Evolutionary conservation across 1,140 invertebrate species (phyloP).

Genomic region (Drosophila leontia): DNA sequence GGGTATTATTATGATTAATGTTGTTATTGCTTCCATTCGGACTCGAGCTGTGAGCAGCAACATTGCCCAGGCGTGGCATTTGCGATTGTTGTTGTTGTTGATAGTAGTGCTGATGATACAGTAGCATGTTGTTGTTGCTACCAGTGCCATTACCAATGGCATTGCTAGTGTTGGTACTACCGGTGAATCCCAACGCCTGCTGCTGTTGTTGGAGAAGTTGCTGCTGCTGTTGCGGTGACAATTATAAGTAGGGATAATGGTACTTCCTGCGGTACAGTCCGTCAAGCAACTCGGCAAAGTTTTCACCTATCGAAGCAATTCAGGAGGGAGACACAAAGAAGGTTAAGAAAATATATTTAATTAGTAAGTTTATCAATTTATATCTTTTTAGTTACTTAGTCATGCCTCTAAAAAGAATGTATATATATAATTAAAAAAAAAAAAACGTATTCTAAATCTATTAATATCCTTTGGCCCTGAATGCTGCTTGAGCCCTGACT

Average conservation of each 20-base stretch:
- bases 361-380: constrained; percentile 44
- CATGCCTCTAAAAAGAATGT: constrained; percentile 54
- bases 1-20: constrained; percentile 30
- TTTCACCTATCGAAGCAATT: constrained; percentile 61
- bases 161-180: constrained; percentile 30
- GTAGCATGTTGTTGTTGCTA: constrained; percentile 47
- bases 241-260: constrained; percentile 85
- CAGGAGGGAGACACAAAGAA: constrained; percentile 7
- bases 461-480: constrained; percentile 8
- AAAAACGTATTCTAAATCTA: constrained; percentile 25
- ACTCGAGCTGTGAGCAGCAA: constrained; percentile 45
- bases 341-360: constrained; percentile 31
- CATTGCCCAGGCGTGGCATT: constrained; percentile 44
- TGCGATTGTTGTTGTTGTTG: constrained; percentile 42
- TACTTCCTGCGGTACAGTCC: constrained; percentile 84
- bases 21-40: constrained; percentile 46
- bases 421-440: constrained; percentile 19
- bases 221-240: constrained; percentile 77
- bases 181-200: constrained; percentile 65
- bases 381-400: constrained; percentile 2
- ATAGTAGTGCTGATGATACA: constrained; percentile 50
- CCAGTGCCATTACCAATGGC: constrained; percentile 41
- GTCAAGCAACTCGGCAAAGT: constrained; percentile 82
- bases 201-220: constrained; percentile 73
- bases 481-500: constrained; percentile 30